These are phyloP conservation scores for Drosophila novamexicana DNA, from an alignment of 1,140 invertebrate species.

Conservation along the genomic window DNA sequence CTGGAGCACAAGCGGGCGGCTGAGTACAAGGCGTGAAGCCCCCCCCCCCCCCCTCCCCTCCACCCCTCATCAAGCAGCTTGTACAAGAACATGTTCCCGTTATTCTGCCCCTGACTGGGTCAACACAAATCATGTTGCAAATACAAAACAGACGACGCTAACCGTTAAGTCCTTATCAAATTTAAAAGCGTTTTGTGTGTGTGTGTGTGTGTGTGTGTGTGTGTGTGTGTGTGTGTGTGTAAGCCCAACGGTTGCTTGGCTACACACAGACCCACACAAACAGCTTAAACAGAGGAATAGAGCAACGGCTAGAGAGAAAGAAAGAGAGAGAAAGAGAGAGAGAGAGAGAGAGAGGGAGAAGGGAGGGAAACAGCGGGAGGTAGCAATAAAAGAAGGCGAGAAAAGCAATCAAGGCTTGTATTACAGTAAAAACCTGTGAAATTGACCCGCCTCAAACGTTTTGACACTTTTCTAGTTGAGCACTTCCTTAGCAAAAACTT, in stretches of 20 bases:
- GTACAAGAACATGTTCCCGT: slow-evolving; percentile 34
- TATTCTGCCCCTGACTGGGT: slow-evolving; percentile 38
- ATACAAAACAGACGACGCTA: slow-evolving; percentile 25
- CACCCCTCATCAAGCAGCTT: neutral
- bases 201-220: slow-evolving; percentile 9
- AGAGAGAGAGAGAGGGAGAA: slow-evolving; percentile 3
- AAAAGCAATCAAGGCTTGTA: slow-evolving; percentile 16
- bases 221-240: slow-evolving; percentile 13
- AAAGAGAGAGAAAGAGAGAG: neutral
- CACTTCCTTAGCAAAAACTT: slow-evolving; percentile 9
- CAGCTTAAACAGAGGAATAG: neutral
- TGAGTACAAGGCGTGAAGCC: neutral
- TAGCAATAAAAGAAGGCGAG: neutral
- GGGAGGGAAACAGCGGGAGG: neutral
- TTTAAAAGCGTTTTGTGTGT: slow-evolving; percentile 21
- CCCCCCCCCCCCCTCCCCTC: neutral
- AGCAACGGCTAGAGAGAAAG: neutral
- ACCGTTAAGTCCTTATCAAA: slow-evolving; percentile 52
- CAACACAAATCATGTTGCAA: slow-evolving; percentile 53
- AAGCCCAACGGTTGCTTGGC: slow-evolving; percentile 32
- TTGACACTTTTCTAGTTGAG: slow-evolving; percentile 9
- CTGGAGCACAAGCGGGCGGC: neutral
- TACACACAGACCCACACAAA: slow-evolving; percentile 23
- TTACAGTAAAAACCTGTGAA: slow-evolving; percentile 32
- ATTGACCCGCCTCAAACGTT: slow-evolving; percentile 21